These are phyloP conservation scores for Archips xylosteana DNA, from an alignment of 2,888 invertebrate genomes.

Conservation along the genomic window DNA sequence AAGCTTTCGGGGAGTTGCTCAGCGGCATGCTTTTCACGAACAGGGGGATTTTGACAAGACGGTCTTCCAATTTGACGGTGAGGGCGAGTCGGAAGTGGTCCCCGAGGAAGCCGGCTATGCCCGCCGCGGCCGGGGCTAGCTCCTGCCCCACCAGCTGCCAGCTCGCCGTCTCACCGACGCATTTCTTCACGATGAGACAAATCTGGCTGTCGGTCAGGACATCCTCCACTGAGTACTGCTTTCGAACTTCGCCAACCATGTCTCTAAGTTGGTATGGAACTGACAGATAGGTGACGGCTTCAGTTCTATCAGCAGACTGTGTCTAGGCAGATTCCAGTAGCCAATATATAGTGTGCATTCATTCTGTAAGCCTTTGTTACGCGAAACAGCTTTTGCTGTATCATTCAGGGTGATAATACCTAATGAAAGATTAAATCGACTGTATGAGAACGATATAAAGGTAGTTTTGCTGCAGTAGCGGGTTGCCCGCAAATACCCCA, in stretches of 20 bases:
- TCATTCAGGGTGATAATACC: not conserved
- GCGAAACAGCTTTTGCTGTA: conserved; percentile 17
- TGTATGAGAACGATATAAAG: conserved; percentile 11
- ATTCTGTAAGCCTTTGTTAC: conserved; percentile 16
- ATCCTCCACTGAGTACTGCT: conserved; percentile 47
- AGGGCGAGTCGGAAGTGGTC: conserved; percentile 65
- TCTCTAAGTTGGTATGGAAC: not conserved
- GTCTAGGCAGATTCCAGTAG: not conserved
- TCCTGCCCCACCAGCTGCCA: conserved; percentile 51
- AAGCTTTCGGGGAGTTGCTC: conserved; percentile 64
- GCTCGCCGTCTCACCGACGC: conserved; percentile 43
- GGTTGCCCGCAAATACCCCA: conserved; percentile 6
- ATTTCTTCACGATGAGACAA: conserved; percentile 51
- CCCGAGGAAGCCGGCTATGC: conserved; percentile 70
- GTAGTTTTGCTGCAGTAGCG: not conserved
- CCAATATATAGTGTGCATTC: conserved; percentile 20
- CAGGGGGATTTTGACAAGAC: conserved; percentile 52
- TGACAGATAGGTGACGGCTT: not conserved
- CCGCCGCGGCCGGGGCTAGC: conserved; percentile 59
- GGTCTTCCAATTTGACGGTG: conserved; percentile 50
- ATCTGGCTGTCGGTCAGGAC: conserved; percentile 60
- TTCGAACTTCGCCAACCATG: conserved; percentile 18
- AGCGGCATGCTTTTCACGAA: conserved; percentile 70
- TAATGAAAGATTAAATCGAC: not conserved
- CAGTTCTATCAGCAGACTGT: conserved; percentile 13